Percentiles rank a stretch among this genome's conserved stretches.
These are phyloP conservation scores for Orchestes rusci DNA, from an alignment of 2,888 invertebrate species.

Conservation along the genomic window DNA sequence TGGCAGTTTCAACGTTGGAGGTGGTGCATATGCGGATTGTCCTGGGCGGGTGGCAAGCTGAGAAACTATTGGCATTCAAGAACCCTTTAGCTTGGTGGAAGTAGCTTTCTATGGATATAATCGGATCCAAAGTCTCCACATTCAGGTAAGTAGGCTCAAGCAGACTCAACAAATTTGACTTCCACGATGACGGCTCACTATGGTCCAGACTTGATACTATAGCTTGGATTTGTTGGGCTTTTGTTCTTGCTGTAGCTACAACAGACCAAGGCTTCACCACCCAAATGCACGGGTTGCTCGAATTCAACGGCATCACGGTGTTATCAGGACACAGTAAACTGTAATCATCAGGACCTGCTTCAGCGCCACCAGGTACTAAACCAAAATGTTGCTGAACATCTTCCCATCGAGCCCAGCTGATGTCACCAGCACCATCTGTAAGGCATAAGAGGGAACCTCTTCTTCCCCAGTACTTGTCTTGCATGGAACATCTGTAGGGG, in stretches of 20 bases:
- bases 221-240: slow-evolving; percentile 48
- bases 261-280: slow-evolving; percentile 72
- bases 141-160: slow-evolving; percentile 53
- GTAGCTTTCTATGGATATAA: slow-evolving; percentile 60
- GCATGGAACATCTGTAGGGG: slow-evolving; percentile 52
- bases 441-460: slow-evolving; percentile 76
- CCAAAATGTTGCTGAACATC: slow-evolving; percentile 62
- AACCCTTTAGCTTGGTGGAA: slow-evolving; percentile 53
- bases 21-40: slow-evolving; percentile 58
- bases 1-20: slow-evolving; percentile 60
- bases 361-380: slow-evolving; percentile 42
- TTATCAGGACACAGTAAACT: slow-evolving; percentile 74
- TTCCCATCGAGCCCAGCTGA: slow-evolving; percentile 73
- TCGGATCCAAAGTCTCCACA: slow-evolving; percentile 50
- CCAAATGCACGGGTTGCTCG: slow-evolving; percentile 66
- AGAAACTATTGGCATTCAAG: slow-evolving; percentile 59
- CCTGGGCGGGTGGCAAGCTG: slow-evolving; percentile 62
- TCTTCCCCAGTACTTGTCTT: slow-evolving; percentile 78
- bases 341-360: slow-evolving; percentile 48
- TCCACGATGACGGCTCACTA: slow-evolving; percentile 43
- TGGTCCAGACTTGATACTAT: slow-evolving; percentile 45
- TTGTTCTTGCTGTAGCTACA: slow-evolving; percentile 54
- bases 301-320: slow-evolving; percentile 51
- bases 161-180: slow-evolving; percentile 53
- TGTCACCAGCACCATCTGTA: slow-evolving; percentile 68